Base-by-base conservation (phyloP, 2,797 vertebrate genomes). In the Megaceryle alcyon region DNA sequence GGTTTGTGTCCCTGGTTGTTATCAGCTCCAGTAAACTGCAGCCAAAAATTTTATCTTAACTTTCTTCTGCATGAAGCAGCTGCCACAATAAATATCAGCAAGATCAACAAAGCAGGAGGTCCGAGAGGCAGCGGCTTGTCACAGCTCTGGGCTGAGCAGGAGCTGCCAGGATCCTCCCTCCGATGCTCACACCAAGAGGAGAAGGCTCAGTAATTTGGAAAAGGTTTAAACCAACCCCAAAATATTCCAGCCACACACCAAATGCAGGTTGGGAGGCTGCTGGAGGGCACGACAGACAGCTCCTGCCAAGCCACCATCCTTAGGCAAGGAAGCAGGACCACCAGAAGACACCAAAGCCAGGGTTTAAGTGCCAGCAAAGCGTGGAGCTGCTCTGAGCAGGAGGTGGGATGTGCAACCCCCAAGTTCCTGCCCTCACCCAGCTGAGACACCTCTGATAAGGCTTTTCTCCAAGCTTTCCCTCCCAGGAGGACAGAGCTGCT, bases 21-120 rank as follows among this genome's bases (percentile, higher is more conserved):
- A 92, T 83, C 90, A 51, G 70, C 86, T 17, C 61, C 43, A 4
- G n/a, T 1, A 68, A 93, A 60, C 86, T 3, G 35, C 82, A 64
- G 92, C 66, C 94, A 82, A 53, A 66, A 88, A 41, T 70, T 39
- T 94, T 87, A 92, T 89, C 88, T 95, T 14, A 6, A 65, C 83
- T 94, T 91, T 94, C 95, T 63, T 39, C 91, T 10, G 84, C 72
- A 28, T 1, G 0, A 65, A 94, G 72, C 77, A 59, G 82, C 91
- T 92, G 88, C 90, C 78, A 71, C 89, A 44, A 71, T 72, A 88
- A 96, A 94, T 35, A 89, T 4, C 79, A 66, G 90, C 69, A 70
- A 88, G 69, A 82, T 75, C 92, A 90, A 48, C 92, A 88, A 39
- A 56, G 92, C 66, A 6, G 18, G 33, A 39, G 66, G 51, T 9